Conservation (phyloP, 2,113 vertebrate genomes). For the Rafetus swinhoei region DNA sequence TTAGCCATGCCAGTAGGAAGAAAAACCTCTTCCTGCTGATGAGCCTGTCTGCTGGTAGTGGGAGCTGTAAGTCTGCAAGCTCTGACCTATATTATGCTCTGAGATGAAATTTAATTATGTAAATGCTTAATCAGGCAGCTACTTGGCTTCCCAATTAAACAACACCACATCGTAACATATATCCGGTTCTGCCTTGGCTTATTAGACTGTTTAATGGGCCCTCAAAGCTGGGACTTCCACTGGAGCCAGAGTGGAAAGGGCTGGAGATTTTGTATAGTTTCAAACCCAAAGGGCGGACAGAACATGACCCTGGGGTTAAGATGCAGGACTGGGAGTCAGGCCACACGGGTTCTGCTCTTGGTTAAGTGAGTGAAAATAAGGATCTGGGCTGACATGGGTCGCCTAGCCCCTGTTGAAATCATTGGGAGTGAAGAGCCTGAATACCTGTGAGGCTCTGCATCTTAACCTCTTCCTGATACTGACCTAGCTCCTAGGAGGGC, state of each 20-base stretch:
- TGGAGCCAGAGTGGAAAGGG: not conserved
- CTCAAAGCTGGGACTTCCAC: not conserved
- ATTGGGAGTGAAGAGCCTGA: not conserved
- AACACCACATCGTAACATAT: not conserved
- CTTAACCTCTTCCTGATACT: not conserved
- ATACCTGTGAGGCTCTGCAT: fast-evolving
- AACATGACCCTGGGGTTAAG: not conserved
- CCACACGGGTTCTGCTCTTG: not conserved
- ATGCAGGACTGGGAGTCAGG: not conserved
- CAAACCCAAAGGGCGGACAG: not conserved
- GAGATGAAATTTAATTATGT: conserved; percentile 23
- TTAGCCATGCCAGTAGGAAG: fast-evolving
- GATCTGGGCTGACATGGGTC: not conserved
- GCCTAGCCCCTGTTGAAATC: not conserved
- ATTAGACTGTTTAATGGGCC: not conserved
- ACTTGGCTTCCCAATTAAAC: conserved; percentile 36
- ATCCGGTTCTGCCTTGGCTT: conserved; percentile 6
- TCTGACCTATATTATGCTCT: fast-evolving
- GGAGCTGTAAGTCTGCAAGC: not conserved
- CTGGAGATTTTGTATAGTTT: not conserved
- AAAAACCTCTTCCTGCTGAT: not conserved
- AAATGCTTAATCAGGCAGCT: conserved; percentile 43
- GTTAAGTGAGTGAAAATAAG: not conserved
- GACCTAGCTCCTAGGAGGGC: not conserved
- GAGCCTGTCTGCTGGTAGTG: not conserved